Conservation (phyloP, 2,113 vertebrate species). For the Macaca nemestrina region DNA sequence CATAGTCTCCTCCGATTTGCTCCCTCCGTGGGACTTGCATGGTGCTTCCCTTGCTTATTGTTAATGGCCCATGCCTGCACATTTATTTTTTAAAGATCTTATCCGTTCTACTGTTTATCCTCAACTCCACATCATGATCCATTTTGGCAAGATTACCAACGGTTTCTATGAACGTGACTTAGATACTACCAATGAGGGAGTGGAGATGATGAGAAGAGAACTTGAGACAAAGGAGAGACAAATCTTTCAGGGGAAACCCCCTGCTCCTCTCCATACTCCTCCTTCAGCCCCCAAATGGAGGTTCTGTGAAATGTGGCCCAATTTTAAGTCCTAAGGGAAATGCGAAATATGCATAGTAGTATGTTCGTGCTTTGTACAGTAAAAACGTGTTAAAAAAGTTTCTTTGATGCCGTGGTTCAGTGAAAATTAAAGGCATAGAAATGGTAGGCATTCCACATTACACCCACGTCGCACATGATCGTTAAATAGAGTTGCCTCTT, state of each 20-base stretch:
- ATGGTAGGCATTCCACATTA: background rate
- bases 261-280: accelerated
- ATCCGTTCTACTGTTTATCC: constrained; percentile 34
- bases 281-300: background rate
- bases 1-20: accelerated
- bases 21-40: background rate
- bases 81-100: constrained; percentile 46
- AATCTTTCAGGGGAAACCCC: background rate
- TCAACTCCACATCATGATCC: background rate
- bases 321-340: background rate
- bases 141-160: constrained; percentile 44
- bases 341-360: background rate
- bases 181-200: background rate
- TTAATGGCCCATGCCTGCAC: constrained; percentile 60
- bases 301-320: background rate
- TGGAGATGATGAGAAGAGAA: background rate
- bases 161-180: background rate
- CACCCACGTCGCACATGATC: background rate
- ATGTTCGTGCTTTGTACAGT: background rate
- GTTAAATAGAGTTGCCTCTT: background rate
- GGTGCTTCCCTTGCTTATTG: constrained; percentile 42
- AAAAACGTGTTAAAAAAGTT: constrained; percentile 10
- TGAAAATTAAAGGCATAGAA: background rate
- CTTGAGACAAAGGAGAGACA: background rate
- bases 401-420: background rate